Evolutionary conservation across 1,140 invertebrate genomes (phyloP).

Genomic region (Cephus cinctus): DNA sequence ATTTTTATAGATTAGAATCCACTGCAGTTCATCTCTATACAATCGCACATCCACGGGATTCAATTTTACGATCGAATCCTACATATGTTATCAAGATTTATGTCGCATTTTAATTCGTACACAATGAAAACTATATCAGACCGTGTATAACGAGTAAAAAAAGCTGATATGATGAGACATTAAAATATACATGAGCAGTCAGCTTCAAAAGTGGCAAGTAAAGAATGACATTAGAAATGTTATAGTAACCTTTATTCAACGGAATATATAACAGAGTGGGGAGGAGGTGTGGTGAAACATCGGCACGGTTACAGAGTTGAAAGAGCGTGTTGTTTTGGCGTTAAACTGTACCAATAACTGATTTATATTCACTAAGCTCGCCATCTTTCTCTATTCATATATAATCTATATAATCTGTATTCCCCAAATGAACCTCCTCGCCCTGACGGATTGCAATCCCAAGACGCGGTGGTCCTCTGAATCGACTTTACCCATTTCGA

Average conservation of each 20-base stretch:
- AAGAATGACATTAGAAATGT: slow-evolving; percentile 28
- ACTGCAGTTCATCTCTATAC: no score
- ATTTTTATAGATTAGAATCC: no score
- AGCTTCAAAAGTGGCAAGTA: no score
- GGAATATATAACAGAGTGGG: slow-evolving; percentile 40
- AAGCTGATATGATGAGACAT: no score
- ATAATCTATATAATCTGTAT: slow-evolving; percentile 7
- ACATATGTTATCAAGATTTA: no score
- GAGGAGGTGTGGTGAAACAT: slow-evolving; percentile 24
- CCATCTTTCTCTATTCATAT: slow-evolving; percentile 1
- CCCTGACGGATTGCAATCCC: not conserved
- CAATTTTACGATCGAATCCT: no score
- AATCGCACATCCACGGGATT: no score
- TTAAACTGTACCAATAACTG: not conserved
- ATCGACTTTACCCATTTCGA: not conserved
- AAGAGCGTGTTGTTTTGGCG: slow-evolving; percentile 22
- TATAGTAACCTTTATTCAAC: slow-evolving; percentile 43
- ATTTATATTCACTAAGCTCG: not conserved
- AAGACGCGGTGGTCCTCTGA: not conserved
- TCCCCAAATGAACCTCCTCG: not conserved
- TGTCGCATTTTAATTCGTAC: no score
- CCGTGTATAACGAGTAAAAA: no score
- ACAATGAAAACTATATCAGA: no score
- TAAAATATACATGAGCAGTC: no score
- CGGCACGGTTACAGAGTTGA: slow-evolving; percentile 17